A percentile compares a stretch with the other conserved stretches of the same genome.
phyloP scores from a whole-genome alignment of 1,140 invertebrate species.

The Maconellicoccus hirsutus region DNA sequence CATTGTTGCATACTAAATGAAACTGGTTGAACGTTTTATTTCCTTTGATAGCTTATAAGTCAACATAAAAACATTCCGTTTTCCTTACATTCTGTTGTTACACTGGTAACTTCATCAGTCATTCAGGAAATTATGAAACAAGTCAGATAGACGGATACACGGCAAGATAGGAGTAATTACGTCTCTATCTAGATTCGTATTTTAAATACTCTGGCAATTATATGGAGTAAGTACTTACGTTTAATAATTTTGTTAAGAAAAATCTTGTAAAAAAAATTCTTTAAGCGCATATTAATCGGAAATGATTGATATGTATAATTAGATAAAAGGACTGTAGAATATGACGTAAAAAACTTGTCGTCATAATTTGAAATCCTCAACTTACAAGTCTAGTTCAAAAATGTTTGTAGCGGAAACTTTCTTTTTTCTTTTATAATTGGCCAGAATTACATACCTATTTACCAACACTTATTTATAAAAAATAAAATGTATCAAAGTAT shows the following conservation, averaged over 20 bases:
- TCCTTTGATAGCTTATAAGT: not conserved
- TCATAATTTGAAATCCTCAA: no score
- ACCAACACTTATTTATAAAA: no score
- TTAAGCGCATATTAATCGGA: not conserved
- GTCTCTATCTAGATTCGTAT: not conserved
- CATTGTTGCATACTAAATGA: not conserved
- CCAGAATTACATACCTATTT: no score
- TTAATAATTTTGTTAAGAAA: no score
- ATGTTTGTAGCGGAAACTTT: no score
- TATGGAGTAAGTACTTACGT: not conserved
- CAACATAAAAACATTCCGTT: not conserved
- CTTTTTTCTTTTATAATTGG: no score
- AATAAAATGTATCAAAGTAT: no score
- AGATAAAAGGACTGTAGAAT: no score
- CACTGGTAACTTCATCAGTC: not conserved
- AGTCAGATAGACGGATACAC: not conserved
- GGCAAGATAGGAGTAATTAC: not conserved
- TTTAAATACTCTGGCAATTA: not conserved
- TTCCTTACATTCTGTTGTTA: not conserved
- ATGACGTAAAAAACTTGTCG: no score
- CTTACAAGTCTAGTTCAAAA: no score
- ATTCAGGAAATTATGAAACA: constrained; percentile 9
- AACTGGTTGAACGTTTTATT: not conserved
- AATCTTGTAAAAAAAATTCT: not conserved
- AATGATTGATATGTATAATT: not conserved